Conservation (phyloP, 2,113 vertebrate genomes). For the Cyanocitta stelleri region DNA sequence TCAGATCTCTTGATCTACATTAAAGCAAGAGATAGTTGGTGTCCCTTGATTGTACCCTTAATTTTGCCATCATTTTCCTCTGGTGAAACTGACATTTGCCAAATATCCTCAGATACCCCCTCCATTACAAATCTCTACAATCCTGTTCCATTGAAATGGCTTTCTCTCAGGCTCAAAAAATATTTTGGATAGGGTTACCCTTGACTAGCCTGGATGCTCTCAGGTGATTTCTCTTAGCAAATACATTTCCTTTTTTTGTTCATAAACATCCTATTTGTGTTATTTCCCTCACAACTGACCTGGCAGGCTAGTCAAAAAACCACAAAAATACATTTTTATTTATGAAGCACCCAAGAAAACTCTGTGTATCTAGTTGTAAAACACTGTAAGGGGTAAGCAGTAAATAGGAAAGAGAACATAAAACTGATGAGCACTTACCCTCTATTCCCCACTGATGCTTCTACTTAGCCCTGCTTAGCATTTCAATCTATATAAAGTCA, state of each 20-base stretch:
- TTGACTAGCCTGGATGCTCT: neutral
- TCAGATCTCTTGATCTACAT: neutral
- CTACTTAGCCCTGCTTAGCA: constrained; percentile 69
- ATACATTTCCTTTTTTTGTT: neutral
- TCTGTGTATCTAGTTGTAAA: constrained; percentile 34
- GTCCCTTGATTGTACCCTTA: neutral
- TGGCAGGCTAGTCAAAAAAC: neutral
- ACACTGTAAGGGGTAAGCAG: constrained; percentile 69
- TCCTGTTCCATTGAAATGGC: neutral
- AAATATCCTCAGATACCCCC: neutral
- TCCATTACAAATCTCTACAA: neutral
- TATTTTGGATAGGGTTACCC: neutral
- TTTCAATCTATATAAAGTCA: constrained; percentile 74
- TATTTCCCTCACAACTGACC: neutral
- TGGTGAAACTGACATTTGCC: neutral
- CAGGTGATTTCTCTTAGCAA: neutral
- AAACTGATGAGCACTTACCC: constrained; percentile 63
- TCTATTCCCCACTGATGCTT: constrained; percentile 64
- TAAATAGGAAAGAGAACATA: constrained; percentile 68
- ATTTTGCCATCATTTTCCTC: neutral
- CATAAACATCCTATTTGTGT: neutral
- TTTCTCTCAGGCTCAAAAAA: neutral
- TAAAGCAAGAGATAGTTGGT: neutral
- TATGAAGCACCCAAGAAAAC: constrained; percentile 25
- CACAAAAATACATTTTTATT: constrained; percentile 18